Conservation (phyloP, 2,888 invertebrate genomes). For the Taphrorychus bicolor region DNA sequence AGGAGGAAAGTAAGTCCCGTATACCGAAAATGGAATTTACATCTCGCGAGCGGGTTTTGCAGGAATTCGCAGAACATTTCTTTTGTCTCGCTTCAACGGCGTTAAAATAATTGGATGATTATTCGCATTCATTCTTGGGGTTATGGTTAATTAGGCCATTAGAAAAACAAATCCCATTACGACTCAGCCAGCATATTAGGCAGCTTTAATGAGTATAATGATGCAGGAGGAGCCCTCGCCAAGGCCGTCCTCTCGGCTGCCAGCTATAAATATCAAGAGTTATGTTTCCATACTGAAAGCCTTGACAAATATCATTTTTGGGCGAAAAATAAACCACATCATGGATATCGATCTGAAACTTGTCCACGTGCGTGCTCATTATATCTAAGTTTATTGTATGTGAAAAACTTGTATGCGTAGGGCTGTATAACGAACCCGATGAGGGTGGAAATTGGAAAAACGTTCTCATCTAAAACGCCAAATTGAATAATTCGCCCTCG, state of each 20-base stretch:
- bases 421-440: too few species aligned
- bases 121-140: background rate
- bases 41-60: background rate
- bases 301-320: slow-evolving; percentile 11
- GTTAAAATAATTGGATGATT: background rate
- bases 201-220: background rate
- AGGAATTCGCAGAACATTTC: background rate
- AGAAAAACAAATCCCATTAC: background rate
- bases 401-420: background rate
- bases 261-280: slow-evolving; percentile 6
- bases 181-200: background rate
- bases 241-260: background rate
- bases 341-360: background rate
- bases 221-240: background rate
- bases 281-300: slow-evolving; percentile 1
- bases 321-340: background rate
- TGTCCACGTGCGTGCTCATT: slow-evolving; percentile 6
- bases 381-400: background rate
- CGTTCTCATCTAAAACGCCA: background rate
- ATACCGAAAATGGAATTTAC: background rate
- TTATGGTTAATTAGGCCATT: background rate
- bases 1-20: background rate
- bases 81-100: background rate
- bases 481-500: background rate
- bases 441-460: too few species aligned